Base-by-base conservation (phyloP, 2,888 invertebrate genomes). In the Biston stratarius region DNA sequence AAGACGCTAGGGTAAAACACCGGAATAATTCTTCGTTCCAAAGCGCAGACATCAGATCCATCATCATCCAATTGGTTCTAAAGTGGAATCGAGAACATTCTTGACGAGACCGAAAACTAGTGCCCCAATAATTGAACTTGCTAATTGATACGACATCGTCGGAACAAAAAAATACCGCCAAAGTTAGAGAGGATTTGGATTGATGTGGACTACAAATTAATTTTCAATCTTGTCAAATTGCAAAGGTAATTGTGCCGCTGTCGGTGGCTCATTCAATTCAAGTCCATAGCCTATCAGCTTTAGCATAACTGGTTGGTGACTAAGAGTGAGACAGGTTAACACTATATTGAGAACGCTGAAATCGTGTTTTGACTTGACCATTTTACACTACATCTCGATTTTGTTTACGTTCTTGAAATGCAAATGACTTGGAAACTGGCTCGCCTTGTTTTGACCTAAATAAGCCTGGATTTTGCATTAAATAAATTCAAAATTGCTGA, bases 261-360 rank as follows among this genome's bases (percentile, higher is more conserved):
- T 38, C 24, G 49, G 49, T 59, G 58, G 61, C 56, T 64, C 51
- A 71, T 69, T 71, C 64, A 69, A 72, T n/a, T n/a, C n/a, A n/a
- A 61, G 61, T 65, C 60, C 36, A 53, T 55, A 36, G 11, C n/a
- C 33, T 71, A 75, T 70, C 70, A 60, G 63, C 64, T 55, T 69
- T 61, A 36, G 11, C 34, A 58, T n/a, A 71, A 69, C 79, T 67
- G 68, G 78, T 79, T 73, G 71, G 69, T 77, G 78, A 80, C 72
- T 80, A 77, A 80, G 72, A 34, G 52, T 72, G 67, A 15, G 6
- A 33, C 55, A 24, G 77, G 75, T 77, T 38, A 73, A 77, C 64
- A 70, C 73, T 57, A 52, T 67, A 81, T 81, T 74, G 74, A 74
- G 78, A 70, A 72, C 81, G 73, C 70, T 74, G 74, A 79, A 77